phyloP scores from a whole-genome alignment of 1,140 invertebrate genomes.

The Arion vulgaris region DNA sequence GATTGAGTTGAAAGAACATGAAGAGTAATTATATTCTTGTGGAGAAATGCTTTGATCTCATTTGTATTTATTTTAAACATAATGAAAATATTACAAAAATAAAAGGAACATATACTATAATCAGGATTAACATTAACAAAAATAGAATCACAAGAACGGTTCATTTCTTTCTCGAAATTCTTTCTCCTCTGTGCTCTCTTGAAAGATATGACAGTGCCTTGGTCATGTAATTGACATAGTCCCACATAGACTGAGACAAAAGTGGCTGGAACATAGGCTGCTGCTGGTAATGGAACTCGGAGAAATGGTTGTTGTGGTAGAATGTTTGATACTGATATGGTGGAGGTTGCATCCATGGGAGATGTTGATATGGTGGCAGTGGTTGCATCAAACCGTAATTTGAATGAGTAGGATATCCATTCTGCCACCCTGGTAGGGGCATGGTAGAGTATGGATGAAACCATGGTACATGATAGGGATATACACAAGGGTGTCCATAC shows the following conservation, averaged over 20 bases:
- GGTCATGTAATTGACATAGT: not conserved
- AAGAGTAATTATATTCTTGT: too few species aligned
- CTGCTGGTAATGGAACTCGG: not conserved
- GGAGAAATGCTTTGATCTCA: too few species aligned
- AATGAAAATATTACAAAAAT: too few species aligned
- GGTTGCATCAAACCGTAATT: not conserved
- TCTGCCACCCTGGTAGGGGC: not conserved
- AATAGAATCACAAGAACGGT: too few species aligned
- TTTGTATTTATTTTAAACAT: too few species aligned
- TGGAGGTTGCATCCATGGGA: not conserved
- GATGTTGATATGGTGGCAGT: not conserved
- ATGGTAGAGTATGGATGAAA: not conserved
- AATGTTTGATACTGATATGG: not conserved
- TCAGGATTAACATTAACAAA: too few species aligned
- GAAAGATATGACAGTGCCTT: not conserved
- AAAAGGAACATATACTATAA: too few species aligned
- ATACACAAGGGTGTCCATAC: not conserved
- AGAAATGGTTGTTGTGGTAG: not conserved
- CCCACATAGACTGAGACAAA: not conserved
- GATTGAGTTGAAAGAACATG: too few species aligned
- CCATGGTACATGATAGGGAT: not conserved
- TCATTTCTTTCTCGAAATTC: too few species aligned
- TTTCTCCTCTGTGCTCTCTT: not conserved
- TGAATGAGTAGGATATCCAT: not conserved
- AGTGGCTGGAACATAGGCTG: not conserved